phyloP scores from a whole-genome alignment of 2,888 invertebrate species.

The Drosophila prostipennis region DNA sequence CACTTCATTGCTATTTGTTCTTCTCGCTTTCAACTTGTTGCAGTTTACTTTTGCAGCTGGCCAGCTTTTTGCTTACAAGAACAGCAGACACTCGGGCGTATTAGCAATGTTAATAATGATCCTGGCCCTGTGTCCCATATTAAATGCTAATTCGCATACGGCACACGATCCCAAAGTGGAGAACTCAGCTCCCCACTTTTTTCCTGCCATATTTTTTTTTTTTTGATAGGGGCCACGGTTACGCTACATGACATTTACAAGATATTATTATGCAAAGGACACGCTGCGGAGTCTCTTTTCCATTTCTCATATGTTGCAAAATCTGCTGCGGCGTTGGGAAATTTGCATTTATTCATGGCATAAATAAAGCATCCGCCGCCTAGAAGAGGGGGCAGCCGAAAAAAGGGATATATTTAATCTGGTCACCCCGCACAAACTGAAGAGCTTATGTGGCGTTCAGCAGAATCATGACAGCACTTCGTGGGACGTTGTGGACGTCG shows the following conservation, averaged over 20 bases:
- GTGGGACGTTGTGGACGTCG: slow-evolving; percentile 16
- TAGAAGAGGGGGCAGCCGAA: slow-evolving; percentile 27
- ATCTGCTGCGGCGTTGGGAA: slow-evolving; percentile 69
- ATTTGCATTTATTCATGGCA: slow-evolving; percentile 76
- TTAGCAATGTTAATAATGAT: slow-evolving; percentile 73
- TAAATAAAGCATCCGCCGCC: slow-evolving; percentile 62
- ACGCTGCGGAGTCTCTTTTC: slow-evolving; percentile 54
- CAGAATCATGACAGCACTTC: slow-evolving; percentile 31
- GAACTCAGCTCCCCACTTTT: neutral
- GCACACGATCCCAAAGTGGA: slow-evolving; percentile 29
- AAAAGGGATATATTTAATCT: slow-evolving; percentile 42
- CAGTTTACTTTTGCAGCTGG: slow-evolving; percentile 7
- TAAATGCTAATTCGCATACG: slow-evolving; percentile 70
- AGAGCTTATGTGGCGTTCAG: slow-evolving; percentile 6
- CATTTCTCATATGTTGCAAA: slow-evolving; percentile 59
- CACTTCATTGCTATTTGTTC: neutral
- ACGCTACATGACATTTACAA: slow-evolving; percentile 72
- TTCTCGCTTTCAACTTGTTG: slow-evolving; percentile 10
- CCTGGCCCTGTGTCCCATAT: slow-evolving; percentile 62
- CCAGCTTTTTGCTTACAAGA: neutral
- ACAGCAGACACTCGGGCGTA: slow-evolving; percentile 29
- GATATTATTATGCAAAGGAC: slow-evolving; percentile 77
- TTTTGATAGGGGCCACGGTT: slow-evolving; percentile 25
- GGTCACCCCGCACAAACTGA: slow-evolving; percentile 9
- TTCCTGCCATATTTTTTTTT: neutral